Evolutionary conservation across 1,140 invertebrate genomes (phyloP).

Genomic region (Hyles euphorbiae): DNA sequence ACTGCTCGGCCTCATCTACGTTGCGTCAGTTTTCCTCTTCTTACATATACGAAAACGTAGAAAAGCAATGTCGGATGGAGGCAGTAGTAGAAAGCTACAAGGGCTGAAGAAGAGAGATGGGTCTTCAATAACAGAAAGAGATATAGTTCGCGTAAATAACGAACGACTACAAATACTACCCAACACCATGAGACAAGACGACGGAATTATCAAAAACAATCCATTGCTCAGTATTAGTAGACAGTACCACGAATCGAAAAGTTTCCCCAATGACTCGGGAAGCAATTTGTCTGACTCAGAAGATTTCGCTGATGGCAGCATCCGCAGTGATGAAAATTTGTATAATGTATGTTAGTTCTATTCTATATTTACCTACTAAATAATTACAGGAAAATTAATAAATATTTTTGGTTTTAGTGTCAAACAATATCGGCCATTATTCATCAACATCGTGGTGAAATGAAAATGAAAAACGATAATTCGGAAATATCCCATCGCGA

Average conservation of each 20-base stretch:
- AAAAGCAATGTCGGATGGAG: constrained; percentile 50
- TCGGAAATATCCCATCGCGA: constrained; percentile 60
- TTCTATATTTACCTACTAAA: not conserved
- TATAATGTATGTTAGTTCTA: constrained; percentile 42
- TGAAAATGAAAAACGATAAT: constrained; percentile 52
- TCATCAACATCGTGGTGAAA: constrained; percentile 76
- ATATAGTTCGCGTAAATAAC: constrained; percentile 61
- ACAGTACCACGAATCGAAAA: constrained; percentile 76
- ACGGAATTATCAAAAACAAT: constrained; percentile 85
- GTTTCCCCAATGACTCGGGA: constrained; percentile 69
- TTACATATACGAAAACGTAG: constrained; percentile 80
- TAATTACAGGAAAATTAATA: not conserved
- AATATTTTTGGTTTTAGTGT: constrained; percentile 54
- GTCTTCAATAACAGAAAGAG: constrained; percentile 52
- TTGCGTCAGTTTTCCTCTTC: constrained; percentile 88
- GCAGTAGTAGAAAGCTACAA: constrained; percentile 40
- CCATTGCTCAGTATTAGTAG: constrained; percentile 79
- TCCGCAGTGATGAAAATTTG: constrained; percentile 42
- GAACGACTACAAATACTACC: constrained; percentile 47
- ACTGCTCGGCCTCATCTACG: constrained; percentile 87
- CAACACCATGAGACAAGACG: constrained; percentile 63
- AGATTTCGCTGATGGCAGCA: constrained; percentile 52
- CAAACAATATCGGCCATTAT: constrained; percentile 82
- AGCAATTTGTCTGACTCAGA: constrained; percentile 65
- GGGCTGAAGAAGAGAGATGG: constrained; percentile 55